Conservation (phyloP, 2,113 vertebrate species). For the Protobothrops flavoviridis region DNA sequence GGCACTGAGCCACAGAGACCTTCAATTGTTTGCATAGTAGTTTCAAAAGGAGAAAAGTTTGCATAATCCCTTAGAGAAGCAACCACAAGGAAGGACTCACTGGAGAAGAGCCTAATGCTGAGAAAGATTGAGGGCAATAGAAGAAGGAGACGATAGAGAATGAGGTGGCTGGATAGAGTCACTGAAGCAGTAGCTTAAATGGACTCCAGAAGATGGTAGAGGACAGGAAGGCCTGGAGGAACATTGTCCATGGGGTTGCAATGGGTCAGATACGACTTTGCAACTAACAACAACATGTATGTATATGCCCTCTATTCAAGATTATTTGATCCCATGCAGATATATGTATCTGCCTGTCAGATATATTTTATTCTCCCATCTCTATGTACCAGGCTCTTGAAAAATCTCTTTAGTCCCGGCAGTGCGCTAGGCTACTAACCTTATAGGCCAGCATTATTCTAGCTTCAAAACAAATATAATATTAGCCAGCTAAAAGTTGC, state of each 20-base stretch:
- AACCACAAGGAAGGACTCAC: background rate
- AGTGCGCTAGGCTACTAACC: background rate
- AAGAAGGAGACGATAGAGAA: too few relatives aligned
- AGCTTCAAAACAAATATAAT: background rate
- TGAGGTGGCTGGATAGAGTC: too few relatives aligned
- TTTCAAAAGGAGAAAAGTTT: background rate
- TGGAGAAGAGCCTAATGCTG: too few relatives aligned
- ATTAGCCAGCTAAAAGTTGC: background rate
- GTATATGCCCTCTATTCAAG: background rate
- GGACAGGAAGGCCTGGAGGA: too few relatives aligned
- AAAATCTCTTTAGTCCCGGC: background rate
- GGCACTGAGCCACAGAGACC: background rate
- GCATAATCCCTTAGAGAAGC: background rate
- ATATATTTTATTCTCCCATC: background rate
- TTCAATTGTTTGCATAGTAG: constrained; percentile 6
- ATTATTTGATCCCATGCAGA: background rate
- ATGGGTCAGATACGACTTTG: too few relatives aligned
- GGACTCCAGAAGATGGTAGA: too few relatives aligned
- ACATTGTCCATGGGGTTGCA: too few relatives aligned
- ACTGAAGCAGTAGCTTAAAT: too few relatives aligned
- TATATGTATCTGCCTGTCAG: background rate
- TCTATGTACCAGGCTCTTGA: background rate
- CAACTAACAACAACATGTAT: background rate
- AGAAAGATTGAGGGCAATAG: too few relatives aligned
- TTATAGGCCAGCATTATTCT: background rate